A percentile compares a stretch with the other conserved stretches of the same genome.
Evolutionary conservation across 2,888 invertebrate species (phyloP).

Genomic region (Piscicola geometra): DNA sequence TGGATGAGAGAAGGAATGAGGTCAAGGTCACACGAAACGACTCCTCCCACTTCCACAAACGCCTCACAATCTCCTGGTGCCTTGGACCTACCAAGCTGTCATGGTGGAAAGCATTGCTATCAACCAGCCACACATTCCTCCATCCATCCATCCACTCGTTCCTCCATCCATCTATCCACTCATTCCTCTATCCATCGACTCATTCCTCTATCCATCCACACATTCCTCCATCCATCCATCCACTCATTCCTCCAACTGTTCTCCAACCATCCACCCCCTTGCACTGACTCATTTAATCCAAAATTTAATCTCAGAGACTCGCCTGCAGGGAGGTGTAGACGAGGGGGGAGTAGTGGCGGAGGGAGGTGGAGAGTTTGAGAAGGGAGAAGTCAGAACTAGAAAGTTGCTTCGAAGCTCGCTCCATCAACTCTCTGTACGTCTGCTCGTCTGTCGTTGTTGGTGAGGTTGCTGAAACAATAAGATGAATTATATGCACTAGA

Average conservation of each 20-base stretch:
- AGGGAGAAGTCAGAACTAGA: constrained; percentile 74
- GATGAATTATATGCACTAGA: no score
- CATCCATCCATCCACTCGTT: no score
- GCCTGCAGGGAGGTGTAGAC: constrained; percentile 57
- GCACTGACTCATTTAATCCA: not conserved
- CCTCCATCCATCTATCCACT: no score
- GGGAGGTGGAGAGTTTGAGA: constrained; percentile 80
- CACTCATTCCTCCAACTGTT: no score
- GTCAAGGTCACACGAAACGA: constrained; percentile 3
- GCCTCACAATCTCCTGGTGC: constrained; percentile 7
- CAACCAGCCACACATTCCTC: no score
- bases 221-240: no score
- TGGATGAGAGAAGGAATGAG: not conserved
- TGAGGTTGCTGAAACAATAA: not conserved
- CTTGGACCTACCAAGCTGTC: not conserved
- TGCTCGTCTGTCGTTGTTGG: constrained; percentile 35
- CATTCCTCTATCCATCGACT: no score
- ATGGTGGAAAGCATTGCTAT: no score
- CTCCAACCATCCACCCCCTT: no score
- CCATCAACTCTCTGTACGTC: constrained; percentile 46
- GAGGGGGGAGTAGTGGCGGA: constrained; percentile 84
- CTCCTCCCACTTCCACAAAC: not conserved
- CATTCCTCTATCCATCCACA: no score
- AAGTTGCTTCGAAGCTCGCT: constrained; percentile 66
- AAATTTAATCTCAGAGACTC: not conserved